Base-by-base conservation (phyloP, 1,140 invertebrate genomes). In the Forficula auricularia region DNA sequence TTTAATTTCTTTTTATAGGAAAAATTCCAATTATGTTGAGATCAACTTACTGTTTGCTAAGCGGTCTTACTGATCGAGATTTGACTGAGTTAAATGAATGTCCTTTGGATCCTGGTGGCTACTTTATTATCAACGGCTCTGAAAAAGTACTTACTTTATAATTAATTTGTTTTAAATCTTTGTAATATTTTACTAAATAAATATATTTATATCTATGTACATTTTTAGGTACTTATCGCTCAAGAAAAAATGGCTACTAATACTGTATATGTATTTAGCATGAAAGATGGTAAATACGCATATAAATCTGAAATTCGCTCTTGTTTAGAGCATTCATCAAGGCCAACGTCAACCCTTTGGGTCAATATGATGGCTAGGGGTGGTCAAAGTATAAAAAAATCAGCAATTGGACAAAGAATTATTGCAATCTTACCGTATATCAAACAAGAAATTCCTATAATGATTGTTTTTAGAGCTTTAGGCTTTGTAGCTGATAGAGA, bases 221-320 rank as follows among this genome's bases (percentile, higher is more conserved):
- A 9, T 44, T 51, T 34, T 15, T 44, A 77, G 65, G 76, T 83
- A 0, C 63, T 98, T 1, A 98, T 98, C 63, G 94, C 94, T 7
- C 94, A 98, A 63, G 94, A 98, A 61, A 98, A 98, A 65, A 98
- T 98, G 94, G 94, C 95, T 10, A 97, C 94, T 8, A 98, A 98
- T 59, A 97, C 92, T 42, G 95, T 98, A 2, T 98, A 98, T 66
- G 95, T 98, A 2, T 98, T 98, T 58, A 84, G 86, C 54, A 92
- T 98, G 84, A 98, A 98, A 65, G 84, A 87, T 59, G 84, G 86
- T 40, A 98, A 98, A 62, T 98, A 88, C 71, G 89, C 90, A 7
- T 98, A 83, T 57, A 98, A 97, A 67, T 82, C 91, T 42, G 95
- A 98, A 67, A 91, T 94, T 47, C 68, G 95, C 13, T 97, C 92